These are phyloP conservation scores for Eupristina koningsbergeri DNA, from an alignment of 1,140 invertebrate genomes.

Conservation along the genomic window DNA sequence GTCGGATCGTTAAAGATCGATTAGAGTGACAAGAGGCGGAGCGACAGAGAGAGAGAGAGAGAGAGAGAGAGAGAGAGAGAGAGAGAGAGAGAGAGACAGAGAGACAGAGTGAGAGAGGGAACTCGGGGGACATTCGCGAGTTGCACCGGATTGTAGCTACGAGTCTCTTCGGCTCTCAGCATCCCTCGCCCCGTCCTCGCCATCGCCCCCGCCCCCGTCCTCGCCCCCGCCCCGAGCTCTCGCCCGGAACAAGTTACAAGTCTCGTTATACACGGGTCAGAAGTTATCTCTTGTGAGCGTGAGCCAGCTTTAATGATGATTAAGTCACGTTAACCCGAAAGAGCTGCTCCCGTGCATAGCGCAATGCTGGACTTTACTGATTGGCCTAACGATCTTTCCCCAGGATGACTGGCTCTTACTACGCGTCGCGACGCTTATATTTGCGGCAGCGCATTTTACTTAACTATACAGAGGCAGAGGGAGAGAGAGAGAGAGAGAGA, in stretches of 20 bases:
- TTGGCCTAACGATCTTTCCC: slow-evolving; percentile 36
- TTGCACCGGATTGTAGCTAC: slow-evolving; percentile 2
- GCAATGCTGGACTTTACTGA: slow-evolving; percentile 25
- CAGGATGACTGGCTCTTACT: not conserved
- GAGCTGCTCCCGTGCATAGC: not conserved
- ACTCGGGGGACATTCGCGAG: slow-evolving; percentile 19
- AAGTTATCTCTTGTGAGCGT: slow-evolving; percentile 43
- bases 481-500: too few species aligned
- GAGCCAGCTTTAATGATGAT: slow-evolving; percentile 52
- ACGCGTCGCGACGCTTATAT: not conserved
- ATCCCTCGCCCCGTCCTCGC: too few species aligned
- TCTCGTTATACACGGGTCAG: slow-evolving; percentile 52
- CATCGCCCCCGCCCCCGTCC: too few species aligned
- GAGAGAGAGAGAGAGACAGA: not conserved
- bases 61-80: too few species aligned
- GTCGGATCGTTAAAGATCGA: slow-evolving; percentile 54
- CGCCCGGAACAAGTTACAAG: slow-evolving; percentile 51
- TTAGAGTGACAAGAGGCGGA: slow-evolving; percentile 36
- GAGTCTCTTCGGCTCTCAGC: not conserved
- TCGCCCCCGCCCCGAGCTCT: not conserved
- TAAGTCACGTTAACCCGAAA: slow-evolving; percentile 42
- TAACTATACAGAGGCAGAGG: not conserved
- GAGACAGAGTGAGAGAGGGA: not conserved
- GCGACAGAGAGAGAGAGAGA: not conserved
- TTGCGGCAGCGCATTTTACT: not conserved